These are phyloP conservation scores for Bembecia ichneumoniformis DNA, from an alignment of 2,888 invertebrate genomes.

Conservation along the genomic window DNA sequence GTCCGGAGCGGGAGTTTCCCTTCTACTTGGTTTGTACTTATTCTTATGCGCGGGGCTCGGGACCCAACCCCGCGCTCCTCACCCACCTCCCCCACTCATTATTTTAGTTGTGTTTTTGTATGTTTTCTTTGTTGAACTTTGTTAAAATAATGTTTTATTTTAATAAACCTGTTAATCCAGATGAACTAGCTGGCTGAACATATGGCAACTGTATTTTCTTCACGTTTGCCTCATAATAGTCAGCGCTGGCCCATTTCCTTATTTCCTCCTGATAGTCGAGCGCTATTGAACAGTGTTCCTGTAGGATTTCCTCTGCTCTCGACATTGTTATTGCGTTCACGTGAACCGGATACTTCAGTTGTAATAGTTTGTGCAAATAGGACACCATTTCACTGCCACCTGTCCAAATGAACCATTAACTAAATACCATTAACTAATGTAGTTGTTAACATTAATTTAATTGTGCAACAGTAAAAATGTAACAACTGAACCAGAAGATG, in stretches of 20 bases:
- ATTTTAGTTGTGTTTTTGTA: too few species aligned
- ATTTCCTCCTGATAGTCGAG: conserved; percentile 85
- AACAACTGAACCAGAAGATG: neutral
- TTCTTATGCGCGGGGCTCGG: too few species aligned
- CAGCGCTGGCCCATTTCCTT: conserved; percentile 83
- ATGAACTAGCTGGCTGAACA: conserved; percentile 73
- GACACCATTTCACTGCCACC: conserved; percentile 87
- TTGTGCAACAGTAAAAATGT: neutral
- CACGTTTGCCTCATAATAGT: conserved; percentile 87
- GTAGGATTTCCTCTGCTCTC: conserved; percentile 88
- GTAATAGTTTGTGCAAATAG: conserved; percentile 88
- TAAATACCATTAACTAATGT: neutral
- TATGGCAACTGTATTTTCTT: conserved; percentile 90
- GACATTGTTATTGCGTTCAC: conserved; percentile 89
- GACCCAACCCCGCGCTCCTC: too few species aligned
- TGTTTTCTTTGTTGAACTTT: too few species aligned
- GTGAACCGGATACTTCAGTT: conserved; percentile 94
- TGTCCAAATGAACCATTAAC: conserved; percentile 16
- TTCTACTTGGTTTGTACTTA: too few species aligned
- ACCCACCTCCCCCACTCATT: too few species aligned
- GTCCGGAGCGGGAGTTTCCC: too few species aligned
- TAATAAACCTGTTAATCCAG: conserved; percentile 74
- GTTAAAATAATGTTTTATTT: too few species aligned
- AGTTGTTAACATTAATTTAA: neutral
- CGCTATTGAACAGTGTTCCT: conserved; percentile 84